Evolutionary conservation across 2,113 vertebrate species (phyloP).

Genomic region (Dasyurus viverrinus): DNA sequence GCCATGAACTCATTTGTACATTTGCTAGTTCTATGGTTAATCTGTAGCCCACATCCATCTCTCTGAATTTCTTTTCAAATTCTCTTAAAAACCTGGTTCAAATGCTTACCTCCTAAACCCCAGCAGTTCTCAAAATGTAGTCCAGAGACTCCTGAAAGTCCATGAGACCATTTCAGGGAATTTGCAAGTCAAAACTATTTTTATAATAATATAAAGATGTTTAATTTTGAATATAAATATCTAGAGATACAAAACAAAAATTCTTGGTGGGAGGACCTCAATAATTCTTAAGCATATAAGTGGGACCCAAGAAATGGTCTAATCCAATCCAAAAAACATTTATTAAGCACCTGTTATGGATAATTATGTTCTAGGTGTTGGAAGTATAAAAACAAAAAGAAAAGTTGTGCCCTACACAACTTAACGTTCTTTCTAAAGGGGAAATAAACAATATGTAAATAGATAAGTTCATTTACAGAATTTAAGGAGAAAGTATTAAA

Average conservation of each 20-base stretch:
- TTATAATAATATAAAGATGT: background rate
- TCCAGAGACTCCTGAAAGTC: background rate
- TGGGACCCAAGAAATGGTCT: background rate
- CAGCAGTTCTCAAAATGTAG: background rate
- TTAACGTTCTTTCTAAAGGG: background rate
- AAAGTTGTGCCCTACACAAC: background rate
- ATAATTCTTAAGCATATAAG: background rate
- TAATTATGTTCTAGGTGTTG: background rate
- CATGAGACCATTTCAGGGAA: background rate
- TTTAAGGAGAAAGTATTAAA: background rate
- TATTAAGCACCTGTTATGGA: background rate
- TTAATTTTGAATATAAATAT: background rate
- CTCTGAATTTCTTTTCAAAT: background rate
- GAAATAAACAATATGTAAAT: background rate
- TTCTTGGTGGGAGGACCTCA: background rate
- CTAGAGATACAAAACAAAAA: background rate
- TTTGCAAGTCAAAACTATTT: background rate
- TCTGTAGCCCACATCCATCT: fast-evolving
- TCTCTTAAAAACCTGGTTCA: background rate
- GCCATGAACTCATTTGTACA: fast-evolving
- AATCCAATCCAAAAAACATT: background rate
- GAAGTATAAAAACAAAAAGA: background rate
- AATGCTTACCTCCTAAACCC: background rate
- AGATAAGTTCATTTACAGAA: background rate
- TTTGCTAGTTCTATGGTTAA: fast-evolving